Evolutionary conservation across 1,140 invertebrate species (phyloP), one percentile per base, ranked within the genome.

Genomic region (Cyrtorhinus lividipennis): DNA sequence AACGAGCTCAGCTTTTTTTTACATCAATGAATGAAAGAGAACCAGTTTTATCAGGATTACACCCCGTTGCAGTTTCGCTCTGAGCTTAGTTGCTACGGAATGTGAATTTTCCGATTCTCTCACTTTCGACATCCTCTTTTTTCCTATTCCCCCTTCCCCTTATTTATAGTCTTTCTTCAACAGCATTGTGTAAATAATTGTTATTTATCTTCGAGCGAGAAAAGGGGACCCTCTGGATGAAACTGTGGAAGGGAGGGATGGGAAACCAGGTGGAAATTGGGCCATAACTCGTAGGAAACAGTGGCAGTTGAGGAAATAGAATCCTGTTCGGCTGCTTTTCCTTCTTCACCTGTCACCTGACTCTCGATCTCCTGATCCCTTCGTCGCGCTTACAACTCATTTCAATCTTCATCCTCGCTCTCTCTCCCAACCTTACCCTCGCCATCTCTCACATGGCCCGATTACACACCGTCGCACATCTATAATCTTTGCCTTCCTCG

Each of bases 261-360:
- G 48, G 20, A 20, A 53, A 53, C 10, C 48, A 53, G 20, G 48
- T 53, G 48, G 48, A 53, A 53, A 53, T 53, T 53, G 48, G 48
- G 48, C 48, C 48, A 53, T 53, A 53, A 53, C 48, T 53, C 48
- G 48, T 22, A 53, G 48, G 48, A 53, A 53, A 53, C 48, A 53
- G 8, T 53, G 48, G 48, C 48, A 53, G 48, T 53, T 53, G 48
- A 53, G 48, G 48, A 53, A 53, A 53, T 53, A 53, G 48, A 53
- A 53, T 53, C 10, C 48, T 20, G 48, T 53, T 53, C 48, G 48
- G 48, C 8, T 20, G 30, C 30, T 20, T 53, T 53, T 53, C 48
- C 48, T 15, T 22, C 48, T 53, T 53, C 48, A 10, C 48, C 48
- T 53, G 48, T 53, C 48, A 53, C 48, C 10, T 53, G 48, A 53